Conservation (phyloP, 2,797 vertebrate species). For the Peromyscus aztecus region DNA sequence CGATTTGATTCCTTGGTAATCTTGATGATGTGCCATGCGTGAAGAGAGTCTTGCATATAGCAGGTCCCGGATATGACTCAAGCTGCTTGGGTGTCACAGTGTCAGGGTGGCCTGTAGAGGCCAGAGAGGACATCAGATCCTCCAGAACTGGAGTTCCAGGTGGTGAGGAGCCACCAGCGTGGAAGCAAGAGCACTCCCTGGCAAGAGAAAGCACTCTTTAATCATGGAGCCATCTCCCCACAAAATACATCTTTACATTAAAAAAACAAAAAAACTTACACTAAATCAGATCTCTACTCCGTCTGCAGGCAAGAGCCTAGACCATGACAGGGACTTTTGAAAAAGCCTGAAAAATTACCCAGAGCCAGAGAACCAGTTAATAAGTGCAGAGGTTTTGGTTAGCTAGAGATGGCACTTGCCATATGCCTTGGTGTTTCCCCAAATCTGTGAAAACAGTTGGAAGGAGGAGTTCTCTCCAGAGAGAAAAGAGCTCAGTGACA, state of each 20-base stretch:
- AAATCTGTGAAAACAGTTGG: background rate
- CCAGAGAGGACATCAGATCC: background rate
- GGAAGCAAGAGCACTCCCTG: background rate
- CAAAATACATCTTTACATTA: background rate
- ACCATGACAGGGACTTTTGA: background rate
- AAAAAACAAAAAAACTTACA: background rate
- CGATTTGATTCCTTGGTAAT: background rate
- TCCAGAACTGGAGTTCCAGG: background rate
- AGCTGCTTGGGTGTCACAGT: background rate
- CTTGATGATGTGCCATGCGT: background rate
- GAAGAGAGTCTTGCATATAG: background rate
- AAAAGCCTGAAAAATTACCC: background rate
- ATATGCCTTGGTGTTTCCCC: background rate
- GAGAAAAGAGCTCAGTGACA: conserved; percentile 16
- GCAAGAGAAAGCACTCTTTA: background rate
- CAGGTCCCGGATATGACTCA: background rate
- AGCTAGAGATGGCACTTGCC: background rate
- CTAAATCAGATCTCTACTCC: background rate
- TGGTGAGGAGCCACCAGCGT: background rate
- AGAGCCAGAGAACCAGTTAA: background rate
- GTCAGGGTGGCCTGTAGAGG: background rate
- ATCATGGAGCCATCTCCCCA: too few relatives aligned
- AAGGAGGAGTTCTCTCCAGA: background rate
- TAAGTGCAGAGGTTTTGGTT: background rate
- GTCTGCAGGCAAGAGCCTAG: conserved; percentile 11